Percentiles rank a stretch among this genome's conserved stretches.
phyloP scores from a whole-genome alignment of 2,888 invertebrate genomes.

The Tenthredo amoena region DNA sequence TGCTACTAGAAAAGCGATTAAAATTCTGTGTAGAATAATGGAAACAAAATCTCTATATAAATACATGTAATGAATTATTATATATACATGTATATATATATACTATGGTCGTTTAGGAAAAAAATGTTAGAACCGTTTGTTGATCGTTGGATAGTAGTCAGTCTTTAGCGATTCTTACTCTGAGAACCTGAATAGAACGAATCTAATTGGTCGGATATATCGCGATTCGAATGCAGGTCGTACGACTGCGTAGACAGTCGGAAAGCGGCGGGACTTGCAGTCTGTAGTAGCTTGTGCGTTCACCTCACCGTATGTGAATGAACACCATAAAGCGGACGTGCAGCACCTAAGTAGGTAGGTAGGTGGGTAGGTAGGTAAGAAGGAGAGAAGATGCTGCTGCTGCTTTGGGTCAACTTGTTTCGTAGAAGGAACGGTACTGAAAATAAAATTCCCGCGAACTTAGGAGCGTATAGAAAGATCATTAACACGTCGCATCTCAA shows the following conservation, averaged over 20 bases:
- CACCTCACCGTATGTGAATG: background rate
- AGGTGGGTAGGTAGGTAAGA: background rate
- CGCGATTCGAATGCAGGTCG: conserved; percentile 19
- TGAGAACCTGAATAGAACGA: conserved; percentile 22
- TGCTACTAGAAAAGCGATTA: background rate
- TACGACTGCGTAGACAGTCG: background rate
- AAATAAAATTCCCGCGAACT: background rate
- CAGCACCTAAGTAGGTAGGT: conserved; percentile 20
- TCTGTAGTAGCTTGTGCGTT: background rate
- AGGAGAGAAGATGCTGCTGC: background rate
- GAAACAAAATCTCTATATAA: background rate
- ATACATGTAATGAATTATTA: background rate
- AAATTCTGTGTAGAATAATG: background rate
- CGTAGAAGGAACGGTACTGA: conserved; percentile 38
- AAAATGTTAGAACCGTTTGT: conserved; percentile 22
- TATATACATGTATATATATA: background rate
- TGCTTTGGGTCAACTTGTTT: conserved; percentile 35
- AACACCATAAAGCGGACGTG: conserved; percentile 21
- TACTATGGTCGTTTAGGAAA: background rate
- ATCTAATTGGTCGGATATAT: conserved; percentile 10
- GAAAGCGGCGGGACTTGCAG: background rate
- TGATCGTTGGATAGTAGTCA: background rate
- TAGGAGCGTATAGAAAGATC: background rate
- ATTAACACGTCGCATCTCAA: background rate
- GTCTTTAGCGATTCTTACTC: background rate